These are phyloP conservation scores for Pluvianellus socialis DNA, from an alignment of 2,113 vertebrate species.

Conservation along the genomic window DNA sequence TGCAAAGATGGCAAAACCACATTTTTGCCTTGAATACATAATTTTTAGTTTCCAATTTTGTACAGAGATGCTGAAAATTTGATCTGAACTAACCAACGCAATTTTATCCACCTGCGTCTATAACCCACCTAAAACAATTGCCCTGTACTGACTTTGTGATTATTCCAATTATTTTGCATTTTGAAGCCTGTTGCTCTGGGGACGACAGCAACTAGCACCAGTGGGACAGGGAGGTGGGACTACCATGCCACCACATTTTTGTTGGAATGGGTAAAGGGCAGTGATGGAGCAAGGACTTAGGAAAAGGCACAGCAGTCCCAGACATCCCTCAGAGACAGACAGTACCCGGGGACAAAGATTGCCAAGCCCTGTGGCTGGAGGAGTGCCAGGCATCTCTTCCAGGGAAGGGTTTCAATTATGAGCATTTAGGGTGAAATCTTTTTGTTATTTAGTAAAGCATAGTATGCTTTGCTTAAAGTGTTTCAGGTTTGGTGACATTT, in stretches of 20 bases:
- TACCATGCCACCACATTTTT: background rate
- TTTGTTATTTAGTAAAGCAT: background rate
- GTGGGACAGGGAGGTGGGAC: background rate
- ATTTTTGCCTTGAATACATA: background rate
- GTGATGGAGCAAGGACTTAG: background rate
- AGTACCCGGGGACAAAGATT: background rate
- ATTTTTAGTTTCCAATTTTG: background rate
- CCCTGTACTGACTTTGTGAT: background rate
- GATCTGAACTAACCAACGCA: background rate
- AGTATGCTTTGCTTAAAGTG: background rate
- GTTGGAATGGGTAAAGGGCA: background rate
- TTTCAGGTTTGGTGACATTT: background rate
- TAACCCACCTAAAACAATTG: background rate
- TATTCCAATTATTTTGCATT: background rate
- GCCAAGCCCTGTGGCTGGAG: background rate
- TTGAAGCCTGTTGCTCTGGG: background rate
- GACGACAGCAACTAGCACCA: rapidly evolving
- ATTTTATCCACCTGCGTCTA: background rate
- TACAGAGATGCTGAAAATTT: background rate
- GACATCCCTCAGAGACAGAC: background rate
- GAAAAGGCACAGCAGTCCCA: background rate
- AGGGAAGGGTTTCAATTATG: background rate
- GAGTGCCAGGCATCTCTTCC: background rate
- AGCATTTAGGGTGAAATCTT: background rate
- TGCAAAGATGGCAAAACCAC: background rate